A percentile compares a stretch with the other conserved stretches of the same genome.
Conservation (phyloP, 2,888 invertebrate species). For the Melangyna quadrimaculata region DNA sequence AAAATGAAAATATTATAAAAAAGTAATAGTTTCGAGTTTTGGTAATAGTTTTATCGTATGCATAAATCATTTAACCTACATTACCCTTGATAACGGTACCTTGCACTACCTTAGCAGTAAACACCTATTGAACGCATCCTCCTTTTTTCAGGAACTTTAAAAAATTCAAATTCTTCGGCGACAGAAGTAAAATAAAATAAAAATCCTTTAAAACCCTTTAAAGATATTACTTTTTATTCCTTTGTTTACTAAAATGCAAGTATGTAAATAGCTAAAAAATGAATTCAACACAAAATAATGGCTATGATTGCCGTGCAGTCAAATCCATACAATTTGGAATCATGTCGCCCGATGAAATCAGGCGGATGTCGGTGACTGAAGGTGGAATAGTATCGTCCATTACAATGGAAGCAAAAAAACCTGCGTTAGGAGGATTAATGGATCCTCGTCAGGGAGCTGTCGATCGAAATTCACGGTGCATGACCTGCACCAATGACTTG, state of each 20-base stretch:
- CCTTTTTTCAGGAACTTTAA: neutral
- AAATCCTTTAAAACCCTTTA: neutral
- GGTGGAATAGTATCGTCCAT: conserved; percentile 96
- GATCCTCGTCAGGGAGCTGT: conserved; percentile 98
- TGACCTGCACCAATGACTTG: conserved; percentile 96
- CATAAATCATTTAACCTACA: neutral
- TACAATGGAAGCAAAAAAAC: conserved; percentile 97
- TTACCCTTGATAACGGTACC: neutral
- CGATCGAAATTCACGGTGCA: conserved; percentile 92
- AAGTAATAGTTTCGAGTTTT: neutral
- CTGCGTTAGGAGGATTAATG: conserved; percentile 97
- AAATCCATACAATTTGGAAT: conserved; percentile 98
- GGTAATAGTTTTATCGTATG: neutral
- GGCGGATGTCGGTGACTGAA: conserved; percentile 96
- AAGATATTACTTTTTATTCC: neutral
- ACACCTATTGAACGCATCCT: conserved; percentile 4
- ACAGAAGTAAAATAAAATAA: neutral
- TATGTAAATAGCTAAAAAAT: neutral
- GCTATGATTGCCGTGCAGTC: conserved; percentile 86
- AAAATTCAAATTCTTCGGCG: conserved; percentile 35
- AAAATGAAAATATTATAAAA: neutral
- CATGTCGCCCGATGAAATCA: conserved; percentile 97
- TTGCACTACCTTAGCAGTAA: neutral
- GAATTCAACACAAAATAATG: conserved; percentile 81
- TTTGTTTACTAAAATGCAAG: neutral